Conservation (phyloP, 2,113 vertebrate genomes). For the Ancistrus triradiatus region DNA sequence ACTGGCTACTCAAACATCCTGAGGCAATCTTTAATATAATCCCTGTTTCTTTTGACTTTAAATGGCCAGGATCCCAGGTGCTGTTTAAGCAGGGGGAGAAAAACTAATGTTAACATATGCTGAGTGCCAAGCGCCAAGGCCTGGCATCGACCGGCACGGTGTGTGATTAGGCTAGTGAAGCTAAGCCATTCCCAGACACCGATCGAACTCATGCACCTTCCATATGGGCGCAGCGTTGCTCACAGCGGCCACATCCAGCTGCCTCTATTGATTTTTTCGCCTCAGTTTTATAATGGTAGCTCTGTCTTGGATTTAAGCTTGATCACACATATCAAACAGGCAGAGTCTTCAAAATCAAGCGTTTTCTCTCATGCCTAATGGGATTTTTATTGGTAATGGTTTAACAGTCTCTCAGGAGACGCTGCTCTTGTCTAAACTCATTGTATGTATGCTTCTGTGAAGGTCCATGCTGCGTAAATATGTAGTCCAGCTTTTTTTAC, state of each 20-base stretch:
- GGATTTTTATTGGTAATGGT: constrained; percentile 67
- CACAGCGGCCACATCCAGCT: constrained; percentile 63
- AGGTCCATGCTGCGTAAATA: constrained; percentile 15
- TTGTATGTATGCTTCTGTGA: constrained; percentile 25
- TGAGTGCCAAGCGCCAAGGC: constrained; percentile 62
- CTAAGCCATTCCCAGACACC: constrained; percentile 61
- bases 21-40: constrained; percentile 76
- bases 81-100: constrained; percentile 54
- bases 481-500: background rate
- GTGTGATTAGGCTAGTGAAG: constrained; percentile 70
- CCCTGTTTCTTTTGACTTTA: constrained; percentile 55
- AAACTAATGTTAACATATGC: constrained; percentile 67
- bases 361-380: constrained; percentile 63
- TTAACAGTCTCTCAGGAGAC: constrained; percentile 56
- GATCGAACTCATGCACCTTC: constrained; percentile 65
- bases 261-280: constrained; percentile 70
- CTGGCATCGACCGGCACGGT: constrained; percentile 61
- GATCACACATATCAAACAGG: constrained; percentile 63
- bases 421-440: constrained; percentile 44
- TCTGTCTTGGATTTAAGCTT: constrained; percentile 64
- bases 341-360: constrained; percentile 55
- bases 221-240: constrained; percentile 63
- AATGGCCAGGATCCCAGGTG: constrained; percentile 68
- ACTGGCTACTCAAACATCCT: constrained; percentile 59
- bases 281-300: constrained; percentile 77